These are phyloP conservation scores for Oreochromis grahami DNA, from an alignment of 2,797 vertebrate species.

Conservation along the genomic window DNA sequence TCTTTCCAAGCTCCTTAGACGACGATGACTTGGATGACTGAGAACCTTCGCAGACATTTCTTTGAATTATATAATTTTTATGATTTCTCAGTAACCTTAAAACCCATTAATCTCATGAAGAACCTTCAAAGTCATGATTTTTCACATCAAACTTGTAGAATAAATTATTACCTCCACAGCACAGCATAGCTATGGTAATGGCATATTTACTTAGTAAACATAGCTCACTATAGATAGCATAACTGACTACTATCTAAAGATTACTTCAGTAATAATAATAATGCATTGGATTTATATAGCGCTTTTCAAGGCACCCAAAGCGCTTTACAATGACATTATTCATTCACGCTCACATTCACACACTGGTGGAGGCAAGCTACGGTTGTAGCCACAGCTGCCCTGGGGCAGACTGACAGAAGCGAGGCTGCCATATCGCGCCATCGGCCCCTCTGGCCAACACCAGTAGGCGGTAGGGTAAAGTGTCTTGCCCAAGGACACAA, in stretches of 20 bases:
- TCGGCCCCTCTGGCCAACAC: no score
- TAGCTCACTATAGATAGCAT: fast-evolving
- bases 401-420: no score
- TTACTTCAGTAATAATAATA: background rate
- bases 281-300: no score
- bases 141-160: fast-evolving
- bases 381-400: no score
- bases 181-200: background rate
- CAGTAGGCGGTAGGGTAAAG: no score
- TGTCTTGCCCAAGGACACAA: no score
- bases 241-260: background rate
- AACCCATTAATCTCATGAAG: background rate
- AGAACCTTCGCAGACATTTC: background rate
- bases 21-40: background rate
- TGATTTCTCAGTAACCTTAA: fast-evolving
- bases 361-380: no score
- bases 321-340: no score
- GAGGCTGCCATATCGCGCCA: no score
- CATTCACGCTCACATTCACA: no score
- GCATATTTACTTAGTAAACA: background rate
- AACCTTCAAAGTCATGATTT: background rate
- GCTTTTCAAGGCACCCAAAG: no score
- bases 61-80: background rate
- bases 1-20: background rate
- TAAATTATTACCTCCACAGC: background rate